phyloP scores from a whole-genome alignment of 2,797 vertebrate genomes.

The Chaenodraco wilsoni region DNA sequence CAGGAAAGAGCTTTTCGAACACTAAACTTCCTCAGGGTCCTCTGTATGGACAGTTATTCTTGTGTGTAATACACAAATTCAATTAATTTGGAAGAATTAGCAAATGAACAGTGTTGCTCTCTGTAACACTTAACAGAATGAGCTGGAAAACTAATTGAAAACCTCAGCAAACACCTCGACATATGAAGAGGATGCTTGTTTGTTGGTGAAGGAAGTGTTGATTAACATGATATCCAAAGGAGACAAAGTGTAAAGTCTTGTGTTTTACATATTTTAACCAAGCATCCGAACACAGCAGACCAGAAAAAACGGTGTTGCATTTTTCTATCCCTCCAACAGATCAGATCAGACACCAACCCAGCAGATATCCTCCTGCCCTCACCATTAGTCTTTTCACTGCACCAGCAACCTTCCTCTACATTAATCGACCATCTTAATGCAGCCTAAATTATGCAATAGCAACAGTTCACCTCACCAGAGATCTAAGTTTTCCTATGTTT shows the following conservation, averaged over 20 bases:
- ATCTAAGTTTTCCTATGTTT: not conserved
- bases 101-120: conserved; percentile 4
- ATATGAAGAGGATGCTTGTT: conserved; percentile 4
- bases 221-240: conserved; percentile 8
- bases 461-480: conserved; percentile 1
- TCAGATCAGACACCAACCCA: not conserved
- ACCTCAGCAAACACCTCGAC: conserved; percentile 4
- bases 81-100: conserved; percentile 13
- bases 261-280: not conserved
- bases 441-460: conserved; percentile 6
- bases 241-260: conserved; percentile 1
- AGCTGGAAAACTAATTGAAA: conserved; percentile 10
- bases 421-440: conserved; percentile 1
- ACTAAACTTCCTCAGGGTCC: conserved; percentile 1
- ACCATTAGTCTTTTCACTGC: not conserved
- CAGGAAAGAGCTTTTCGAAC: conserved; percentile 18
- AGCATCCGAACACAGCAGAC: not conserved
- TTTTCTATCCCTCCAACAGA: not conserved
- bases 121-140: not conserved
- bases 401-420: not conserved
- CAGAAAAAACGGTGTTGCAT: not conserved
- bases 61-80: conserved; percentile 17
- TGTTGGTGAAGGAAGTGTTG: not conserved
- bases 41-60: conserved; percentile 13
- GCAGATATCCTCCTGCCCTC: not conserved